A percentile compares a stretch with the other conserved stretches of the same genome.
phyloP scores from a whole-genome alignment of 2,888 invertebrate species.

The Drosophila yooni region DNA sequence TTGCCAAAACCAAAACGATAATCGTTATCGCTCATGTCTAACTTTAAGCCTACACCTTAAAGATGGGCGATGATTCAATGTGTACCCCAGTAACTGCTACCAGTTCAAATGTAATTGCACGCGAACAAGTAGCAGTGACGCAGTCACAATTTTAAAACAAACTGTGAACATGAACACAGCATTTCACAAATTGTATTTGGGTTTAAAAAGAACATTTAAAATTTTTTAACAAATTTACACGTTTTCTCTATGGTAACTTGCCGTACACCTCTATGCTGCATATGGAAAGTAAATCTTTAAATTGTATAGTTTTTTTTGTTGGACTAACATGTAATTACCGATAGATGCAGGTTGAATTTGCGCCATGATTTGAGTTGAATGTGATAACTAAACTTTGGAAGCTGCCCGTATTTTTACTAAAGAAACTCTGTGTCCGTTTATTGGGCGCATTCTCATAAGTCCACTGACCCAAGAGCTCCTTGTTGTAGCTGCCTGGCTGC shows the following conservation, averaged over 20 bases:
- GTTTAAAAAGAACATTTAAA: background rate
- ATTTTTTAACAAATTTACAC: background rate
- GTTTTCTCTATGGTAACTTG: background rate
- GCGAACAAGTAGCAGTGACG: conserved; percentile 1
- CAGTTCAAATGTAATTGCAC: background rate
- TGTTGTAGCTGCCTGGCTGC: background rate
- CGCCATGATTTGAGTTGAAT: conserved; percentile 75
- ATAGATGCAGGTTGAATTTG: conserved; percentile 75
- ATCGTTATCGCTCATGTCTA: conserved; percentile 63
- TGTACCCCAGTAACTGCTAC: conserved; percentile 13
- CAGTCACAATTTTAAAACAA: conserved; percentile 2
- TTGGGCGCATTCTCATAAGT: conserved; percentile 55
- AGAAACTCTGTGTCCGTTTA: conserved; percentile 56
- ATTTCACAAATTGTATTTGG: background rate
- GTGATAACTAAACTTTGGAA: conserved; percentile 53
- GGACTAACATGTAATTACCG: conserved; percentile 52
- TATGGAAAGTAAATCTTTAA: background rate
- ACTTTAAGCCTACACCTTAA: conserved; percentile 52
- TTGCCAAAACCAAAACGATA: conserved; percentile 58
- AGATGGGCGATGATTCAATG: conserved; percentile 24
- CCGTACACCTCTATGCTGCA: conserved; percentile 55
- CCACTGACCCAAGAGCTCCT: conserved; percentile 58
- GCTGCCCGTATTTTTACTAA: conserved; percentile 19
- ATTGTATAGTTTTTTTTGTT: background rate
- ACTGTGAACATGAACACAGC: background rate